phyloP scores from a whole-genome alignment of 2,888 invertebrate genomes.

The Vannuccia rotundouncinata region DNA sequence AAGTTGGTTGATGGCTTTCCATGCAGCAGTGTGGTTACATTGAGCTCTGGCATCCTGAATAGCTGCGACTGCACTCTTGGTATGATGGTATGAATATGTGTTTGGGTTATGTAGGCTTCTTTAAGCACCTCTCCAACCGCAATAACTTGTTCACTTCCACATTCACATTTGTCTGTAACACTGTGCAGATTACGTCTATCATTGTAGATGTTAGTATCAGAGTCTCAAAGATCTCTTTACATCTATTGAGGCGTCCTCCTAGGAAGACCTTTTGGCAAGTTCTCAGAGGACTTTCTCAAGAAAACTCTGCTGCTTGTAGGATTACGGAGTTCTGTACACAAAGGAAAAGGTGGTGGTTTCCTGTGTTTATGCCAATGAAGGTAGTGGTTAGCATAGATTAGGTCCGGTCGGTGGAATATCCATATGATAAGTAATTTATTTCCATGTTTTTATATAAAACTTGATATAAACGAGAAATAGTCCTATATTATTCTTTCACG shows the following conservation, averaged over 20 bases:
- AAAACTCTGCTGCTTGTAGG: neutral
- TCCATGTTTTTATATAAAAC: too few species aligned
- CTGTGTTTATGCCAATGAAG: neutral
- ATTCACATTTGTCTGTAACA: neutral
- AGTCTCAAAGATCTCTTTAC: neutral
- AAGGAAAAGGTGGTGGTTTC: constrained; percentile 12
- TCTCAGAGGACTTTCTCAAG: constrained; percentile 7
- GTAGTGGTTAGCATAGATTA: neutral
- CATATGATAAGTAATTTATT: too few species aligned
- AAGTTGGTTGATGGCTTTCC: constrained; percentile 27
- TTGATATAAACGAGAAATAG: too few species aligned
- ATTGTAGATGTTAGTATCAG: neutral
- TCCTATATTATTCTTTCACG: too few species aligned
- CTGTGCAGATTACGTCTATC: neutral
- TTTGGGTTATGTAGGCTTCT: neutral
- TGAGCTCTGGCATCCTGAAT: neutral
- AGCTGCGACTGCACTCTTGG: neutral
- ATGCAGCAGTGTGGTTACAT: constrained; percentile 5
- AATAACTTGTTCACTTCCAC: neutral
- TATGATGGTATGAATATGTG: neutral
- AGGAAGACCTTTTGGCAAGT: neutral
- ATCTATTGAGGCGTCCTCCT: neutral
- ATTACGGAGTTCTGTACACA: constrained; percentile 9
- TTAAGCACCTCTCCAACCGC: neutral
- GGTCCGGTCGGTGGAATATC: neutral